Percentiles rank a stretch among this genome's conserved stretches.
phyloP scores from a whole-genome alignment of 64 coral and sea anemone genomes.

The Montipora efflorescens region DNA sequence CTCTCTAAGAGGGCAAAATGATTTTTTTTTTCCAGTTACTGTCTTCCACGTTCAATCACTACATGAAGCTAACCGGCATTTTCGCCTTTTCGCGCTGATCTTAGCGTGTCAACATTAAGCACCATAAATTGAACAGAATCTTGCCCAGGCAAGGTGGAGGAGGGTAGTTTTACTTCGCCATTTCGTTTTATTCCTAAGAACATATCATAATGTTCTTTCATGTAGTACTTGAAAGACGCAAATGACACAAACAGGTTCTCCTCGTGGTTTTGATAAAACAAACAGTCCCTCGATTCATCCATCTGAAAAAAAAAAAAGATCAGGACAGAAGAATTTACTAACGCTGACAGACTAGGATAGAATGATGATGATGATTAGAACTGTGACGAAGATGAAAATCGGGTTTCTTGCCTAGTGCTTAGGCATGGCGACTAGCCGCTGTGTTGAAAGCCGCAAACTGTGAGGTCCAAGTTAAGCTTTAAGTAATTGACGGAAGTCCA shows the following conservation, averaged over 20 bases:
- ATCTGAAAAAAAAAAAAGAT: conserved; percentile 30
- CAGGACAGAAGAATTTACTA: neutral
- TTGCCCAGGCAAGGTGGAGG: conserved; percentile 62
- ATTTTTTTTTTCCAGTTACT: too few relatives aligned
- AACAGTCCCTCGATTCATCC: conserved; percentile 41
- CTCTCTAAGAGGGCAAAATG: too few relatives aligned
- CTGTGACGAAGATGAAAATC: too few relatives aligned
- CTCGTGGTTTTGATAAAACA: conserved; percentile 90
- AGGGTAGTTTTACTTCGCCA: conserved; percentile 63
- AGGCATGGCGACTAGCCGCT: too few relatives aligned
- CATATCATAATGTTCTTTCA: conserved; percentile 76
- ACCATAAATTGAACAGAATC: conserved; percentile 65
- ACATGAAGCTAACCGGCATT: neutral
- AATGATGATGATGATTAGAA: too few relatives aligned
- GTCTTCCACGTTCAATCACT: too few relatives aligned
- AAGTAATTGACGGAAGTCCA: too few relatives aligned
- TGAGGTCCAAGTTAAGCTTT: too few relatives aligned
- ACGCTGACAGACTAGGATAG: neutral
- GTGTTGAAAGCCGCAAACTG: too few relatives aligned
- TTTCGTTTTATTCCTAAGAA: conserved; percentile 82
- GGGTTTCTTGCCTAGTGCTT: too few relatives aligned
- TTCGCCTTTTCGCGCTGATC: neutral
- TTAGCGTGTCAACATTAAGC: neutral
- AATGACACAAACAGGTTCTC: conserved; percentile 90
- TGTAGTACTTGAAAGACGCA: conserved; percentile 66